Evolutionary conservation across 1,140 invertebrate genomes (phyloP), one percentile per base, ranked within the genome.

Genomic region (Meloidogyne exigua): DNA sequence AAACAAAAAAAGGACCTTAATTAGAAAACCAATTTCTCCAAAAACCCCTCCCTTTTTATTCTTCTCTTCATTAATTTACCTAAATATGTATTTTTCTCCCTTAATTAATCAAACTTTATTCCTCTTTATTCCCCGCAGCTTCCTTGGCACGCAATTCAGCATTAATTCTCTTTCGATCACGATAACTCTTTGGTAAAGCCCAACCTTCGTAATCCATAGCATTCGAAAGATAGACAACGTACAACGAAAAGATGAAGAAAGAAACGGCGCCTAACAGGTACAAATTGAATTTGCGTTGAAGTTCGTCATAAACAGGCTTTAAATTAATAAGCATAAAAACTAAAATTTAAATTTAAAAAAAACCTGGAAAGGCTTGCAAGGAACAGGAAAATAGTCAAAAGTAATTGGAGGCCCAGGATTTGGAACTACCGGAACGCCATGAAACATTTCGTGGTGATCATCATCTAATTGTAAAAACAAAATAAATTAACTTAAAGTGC

Each of bases 391-490:
- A 65, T 73, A 73, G 12, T 73, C 71, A 26, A 15, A 57, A 32
- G 71, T 73, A 36, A 73, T 66, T 2, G 21, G 49, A 13, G 71
- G 71, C 39, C 71, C 71, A 32, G 42, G 23, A 57, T 73, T 73
- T 23, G 18, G 66, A 18, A 5, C 71, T 12, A 15, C 57, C 9
- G 62, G 71, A 57, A 57, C 49, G 13, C 49, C 49, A n/a, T 57
- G 49, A 18, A 57, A 57, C 5, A n/a, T 5, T 57, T 57, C 49
- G 11, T 73, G 71, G 21, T 71, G 69, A 5, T 23, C 69, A 13
- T 36, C 26, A 57, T 32, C 71, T 44, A 11, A 42, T 5, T 12
- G 1, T 5, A 12, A 42, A 42, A 42, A 42, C 1, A 42, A 42
- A 12, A 42, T 42, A 5, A 42, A 42, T 5, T 5, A 42, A 12